phyloP scores from a whole-genome alignment of 2,888 invertebrate genomes.

The Hanleya hanleyi region DNA sequence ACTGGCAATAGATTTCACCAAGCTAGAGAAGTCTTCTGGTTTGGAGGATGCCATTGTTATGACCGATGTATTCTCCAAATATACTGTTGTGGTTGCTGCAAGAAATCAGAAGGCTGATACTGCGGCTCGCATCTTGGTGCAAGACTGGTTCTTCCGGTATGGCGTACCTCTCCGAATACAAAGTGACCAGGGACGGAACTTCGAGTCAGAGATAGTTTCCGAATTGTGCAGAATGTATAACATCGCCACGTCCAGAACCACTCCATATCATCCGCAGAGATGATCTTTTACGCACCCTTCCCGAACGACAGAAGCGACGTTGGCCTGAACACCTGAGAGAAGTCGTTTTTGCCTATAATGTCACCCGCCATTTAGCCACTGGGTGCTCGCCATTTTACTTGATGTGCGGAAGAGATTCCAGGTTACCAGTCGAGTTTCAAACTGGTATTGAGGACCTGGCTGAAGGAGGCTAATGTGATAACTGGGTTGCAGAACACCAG shows the following conservation, averaged over 20 bases:
- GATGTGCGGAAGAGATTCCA: background rate
- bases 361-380: background rate
- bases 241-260: background rate
- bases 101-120: background rate
- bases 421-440: background rate
- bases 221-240: background rate
- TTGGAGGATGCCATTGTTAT: constrained; percentile 10
- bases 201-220: background rate
- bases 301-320: background rate
- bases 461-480: no score
- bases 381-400: constrained; percentile 7
- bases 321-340: background rate
- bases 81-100: background rate
- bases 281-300: background rate
- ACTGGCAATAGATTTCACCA: background rate
- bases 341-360: background rate
- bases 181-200: background rate
- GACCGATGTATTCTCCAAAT: constrained; percentile 8
- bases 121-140: background rate
- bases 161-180: constrained; percentile 1
- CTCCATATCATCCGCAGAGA: background rate
- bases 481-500: background rate
- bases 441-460: no score
- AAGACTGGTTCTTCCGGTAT: constrained; percentile 12
- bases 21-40: constrained; percentile 10